Conservation (phyloP, 2,113 vertebrate species). For the Corythornis vintsioides region DNA sequence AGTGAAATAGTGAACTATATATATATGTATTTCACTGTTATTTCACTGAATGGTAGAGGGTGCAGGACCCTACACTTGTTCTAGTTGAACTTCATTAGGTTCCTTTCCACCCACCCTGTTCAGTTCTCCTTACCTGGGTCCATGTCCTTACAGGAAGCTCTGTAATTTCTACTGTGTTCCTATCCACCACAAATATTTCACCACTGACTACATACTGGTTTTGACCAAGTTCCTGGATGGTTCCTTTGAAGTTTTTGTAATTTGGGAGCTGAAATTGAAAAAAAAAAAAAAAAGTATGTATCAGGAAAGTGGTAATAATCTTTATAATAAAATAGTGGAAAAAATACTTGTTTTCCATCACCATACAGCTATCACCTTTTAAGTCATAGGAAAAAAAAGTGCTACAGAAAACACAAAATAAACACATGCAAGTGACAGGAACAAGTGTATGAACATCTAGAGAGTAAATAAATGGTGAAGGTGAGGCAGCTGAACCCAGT, state of each 20-base stretch:
- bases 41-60: not conserved
- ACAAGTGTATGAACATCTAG: not conserved
- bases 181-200: slow-evolving; percentile 93
- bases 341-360: not conserved
- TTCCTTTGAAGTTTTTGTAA: slow-evolving; percentile 97
- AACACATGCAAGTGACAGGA: not conserved
- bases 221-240: slow-evolving; percentile 93
- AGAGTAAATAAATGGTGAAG: not conserved
- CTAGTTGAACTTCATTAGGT: too few species aligned
- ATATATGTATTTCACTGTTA: not conserved
- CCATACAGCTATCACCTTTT: not conserved
- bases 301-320: not conserved
- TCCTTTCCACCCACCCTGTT: too few species aligned
- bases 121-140: slow-evolving; percentile 86
- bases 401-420: not conserved
- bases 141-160: slow-evolving; percentile 97
- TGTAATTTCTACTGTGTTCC: slow-evolving; percentile 95
- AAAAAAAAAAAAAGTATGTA: not conserved
- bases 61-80: too few species aligned
- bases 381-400: not conserved
- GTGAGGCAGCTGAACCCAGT: not conserved
- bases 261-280: slow-evolving; percentile 87
- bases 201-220: slow-evolving; percentile 97
- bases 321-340: not conserved
- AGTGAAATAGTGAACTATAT: not conserved